Base-by-base conservation (phyloP, 2,888 invertebrate species). In the Cryptocheilus praepositus region DNA sequence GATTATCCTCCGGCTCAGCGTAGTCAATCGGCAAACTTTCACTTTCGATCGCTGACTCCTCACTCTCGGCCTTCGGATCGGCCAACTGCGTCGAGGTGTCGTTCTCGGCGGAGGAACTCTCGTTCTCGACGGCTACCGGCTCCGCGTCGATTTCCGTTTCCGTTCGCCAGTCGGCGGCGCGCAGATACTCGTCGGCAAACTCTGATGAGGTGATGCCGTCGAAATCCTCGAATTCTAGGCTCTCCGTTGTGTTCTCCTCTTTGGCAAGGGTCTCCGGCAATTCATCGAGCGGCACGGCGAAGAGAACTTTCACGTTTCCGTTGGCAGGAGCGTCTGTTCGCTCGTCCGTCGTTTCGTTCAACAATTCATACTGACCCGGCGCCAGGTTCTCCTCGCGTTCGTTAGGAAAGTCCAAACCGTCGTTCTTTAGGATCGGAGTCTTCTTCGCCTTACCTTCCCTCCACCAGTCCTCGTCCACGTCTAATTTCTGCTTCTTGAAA, bases 381-480 rank as follows among this genome's bases (percentile, higher is more conserved):
- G 81, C 66, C 13, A 54, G 44, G 18, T 79, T 82, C 43, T 82
- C 74, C 18, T 86, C 86, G 44, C 64, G 66, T 0, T 71, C 67
- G 56, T 86, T 87, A 0, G 84, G 76, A 45, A 81, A 76, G 18
- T 86, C 80, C 7, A 88, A 63, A 19, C 77, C 85, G 56, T 88
- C 86, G 13, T 77, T 73, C 60, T 68, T 71, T 11, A 36, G 8
- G 36, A 36, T 36, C 11, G 36, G 36, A 2, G 36, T 36, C 8
- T 36, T 36, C 36, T 36, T 36, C 36, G 11, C 13, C 36, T 36
- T 36, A 11, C 36, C 11, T 11, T 36, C 36, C 13, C 36, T 7
- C 36, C 36, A 36, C 36, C 36, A 36, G 25, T 78, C 71, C 16
- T 85, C 83, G 22, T 86, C 85, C 0, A 85, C 82, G 52, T 86